These are phyloP conservation scores for Cetoscarus ocellatus DNA, from an alignment of 2,797 vertebrate genomes.

Conservation along the genomic window DNA sequence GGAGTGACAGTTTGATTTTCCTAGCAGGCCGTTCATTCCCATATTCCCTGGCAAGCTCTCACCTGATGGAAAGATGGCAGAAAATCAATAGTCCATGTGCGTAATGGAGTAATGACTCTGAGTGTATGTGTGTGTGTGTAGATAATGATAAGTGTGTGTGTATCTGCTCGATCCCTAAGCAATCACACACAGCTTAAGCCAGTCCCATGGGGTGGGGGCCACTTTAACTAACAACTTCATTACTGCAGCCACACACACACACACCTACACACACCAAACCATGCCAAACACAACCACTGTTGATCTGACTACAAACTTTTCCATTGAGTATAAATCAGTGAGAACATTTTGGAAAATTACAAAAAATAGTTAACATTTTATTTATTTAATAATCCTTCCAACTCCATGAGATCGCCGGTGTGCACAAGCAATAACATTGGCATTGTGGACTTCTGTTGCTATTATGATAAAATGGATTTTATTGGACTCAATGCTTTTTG, in stretches of 20 bases:
- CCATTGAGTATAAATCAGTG: conserved; percentile 18
- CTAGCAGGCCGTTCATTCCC: conserved; percentile 83
- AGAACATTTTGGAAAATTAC: no score
- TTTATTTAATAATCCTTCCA: no score
- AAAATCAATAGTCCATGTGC: conserved; percentile 89
- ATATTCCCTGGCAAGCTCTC: conserved; percentile 87
- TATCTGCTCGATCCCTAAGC: conserved; percentile 79
- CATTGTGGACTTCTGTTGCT: no score
- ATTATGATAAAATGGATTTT: no score
- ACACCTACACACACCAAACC: conserved; percentile 18
- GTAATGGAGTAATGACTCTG: conserved; percentile 89
- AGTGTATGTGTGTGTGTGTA: conserved; percentile 75
- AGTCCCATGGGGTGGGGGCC: conserved; percentile 79
- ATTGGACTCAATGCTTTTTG: no score
- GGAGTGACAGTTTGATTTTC: conserved; percentile 83
- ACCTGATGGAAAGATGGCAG: conserved; percentile 88
- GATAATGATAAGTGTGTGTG: conserved; percentile 78
- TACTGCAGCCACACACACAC: conserved; percentile 76
- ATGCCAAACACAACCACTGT: conserved; percentile 58
- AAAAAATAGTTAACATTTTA: no score
- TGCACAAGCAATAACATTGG: no score
- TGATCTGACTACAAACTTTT: conserved; percentile 34
- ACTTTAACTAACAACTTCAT: conserved; percentile 88
- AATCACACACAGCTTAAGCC: conserved; percentile 85
- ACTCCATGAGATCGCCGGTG: no score